These are phyloP conservation scores for Aphaenogaster ashmeadi DNA, from an alignment of 1,140 invertebrate species.

Conservation along the genomic window DNA sequence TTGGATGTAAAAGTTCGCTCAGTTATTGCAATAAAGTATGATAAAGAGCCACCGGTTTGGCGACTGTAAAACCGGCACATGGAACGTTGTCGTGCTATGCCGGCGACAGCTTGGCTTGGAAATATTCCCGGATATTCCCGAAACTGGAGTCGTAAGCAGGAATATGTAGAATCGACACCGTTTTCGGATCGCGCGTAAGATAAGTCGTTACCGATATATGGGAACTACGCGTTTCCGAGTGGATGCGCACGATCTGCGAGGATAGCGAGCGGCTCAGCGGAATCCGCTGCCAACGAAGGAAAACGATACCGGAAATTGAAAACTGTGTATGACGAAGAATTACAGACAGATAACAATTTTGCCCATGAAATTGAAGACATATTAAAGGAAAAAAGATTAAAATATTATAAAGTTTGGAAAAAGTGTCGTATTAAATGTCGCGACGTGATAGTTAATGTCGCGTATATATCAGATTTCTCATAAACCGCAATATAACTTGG, in stretches of 20 bases:
- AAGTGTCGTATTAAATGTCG: not conserved
- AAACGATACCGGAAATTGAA: constrained; percentile 53
- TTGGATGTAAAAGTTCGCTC: constrained; percentile 25
- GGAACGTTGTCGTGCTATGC: constrained; percentile 23
- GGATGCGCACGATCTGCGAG: constrained; percentile 39
- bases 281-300: constrained; percentile 30
- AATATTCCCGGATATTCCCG: constrained; percentile 49
- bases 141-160: constrained; percentile 54
- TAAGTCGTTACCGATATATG: constrained; percentile 58
- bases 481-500: not conserved
- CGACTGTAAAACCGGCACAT: not conserved
- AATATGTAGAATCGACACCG: constrained; percentile 60
- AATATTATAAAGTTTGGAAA: not conserved
- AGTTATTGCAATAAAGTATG: constrained; percentile 55
- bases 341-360: constrained; percentile 21
- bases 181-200: constrained; percentile 49
- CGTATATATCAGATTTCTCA: not conserved
- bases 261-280: constrained; percentile 29
- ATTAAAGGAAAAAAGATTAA: not conserved
- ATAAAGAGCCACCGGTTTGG: constrained; percentile 43
- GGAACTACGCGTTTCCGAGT: constrained; percentile 47
- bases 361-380: not conserved
- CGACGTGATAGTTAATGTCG: not conserved
- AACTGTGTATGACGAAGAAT: constrained; percentile 17
- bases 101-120: constrained; percentile 46